Conservation (phyloP, 2,888 invertebrate species). For the Embidobia sp. region DNA sequence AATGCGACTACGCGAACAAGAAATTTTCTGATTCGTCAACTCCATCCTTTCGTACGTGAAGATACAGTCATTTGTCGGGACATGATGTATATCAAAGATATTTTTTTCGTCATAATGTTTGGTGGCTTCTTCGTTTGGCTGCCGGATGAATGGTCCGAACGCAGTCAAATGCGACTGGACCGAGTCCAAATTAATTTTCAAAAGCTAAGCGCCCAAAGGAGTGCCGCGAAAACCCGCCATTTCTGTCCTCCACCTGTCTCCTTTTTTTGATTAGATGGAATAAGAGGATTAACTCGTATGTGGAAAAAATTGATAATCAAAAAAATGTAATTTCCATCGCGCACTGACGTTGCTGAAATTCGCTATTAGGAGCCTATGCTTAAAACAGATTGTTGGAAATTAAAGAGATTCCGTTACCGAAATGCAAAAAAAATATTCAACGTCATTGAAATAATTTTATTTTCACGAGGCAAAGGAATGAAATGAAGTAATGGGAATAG, state of each 20-base stretch:
- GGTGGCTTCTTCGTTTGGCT: conserved; percentile 77
- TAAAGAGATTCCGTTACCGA: too few relatives aligned
- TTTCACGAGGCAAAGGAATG: too few relatives aligned
- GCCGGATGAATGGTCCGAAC: conserved; percentile 61
- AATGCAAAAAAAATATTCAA: too few relatives aligned
- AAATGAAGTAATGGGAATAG: too few relatives aligned
- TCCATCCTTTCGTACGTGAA: conserved; percentile 68
- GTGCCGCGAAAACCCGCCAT: conserved; percentile 47
- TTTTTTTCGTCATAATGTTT: conserved; percentile 81
- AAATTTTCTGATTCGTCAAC: conserved; percentile 80
- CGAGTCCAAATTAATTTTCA: conserved; percentile 80
- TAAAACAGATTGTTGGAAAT: too few relatives aligned
- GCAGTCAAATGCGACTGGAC: conserved; percentile 73
- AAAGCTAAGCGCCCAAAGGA: conserved; percentile 72
- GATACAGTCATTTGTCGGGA: conserved; percentile 62
- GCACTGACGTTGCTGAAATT: background rate
- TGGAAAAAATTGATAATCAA: conserved; percentile 31
- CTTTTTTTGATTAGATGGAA: conserved; percentile 42
- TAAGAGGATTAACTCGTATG: conserved; percentile 47
- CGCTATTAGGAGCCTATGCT: too few relatives aligned
- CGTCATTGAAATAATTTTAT: too few relatives aligned
- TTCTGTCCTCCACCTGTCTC: conserved; percentile 5
- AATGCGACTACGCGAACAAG: conserved; percentile 81
- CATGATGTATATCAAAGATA: conserved; percentile 70
- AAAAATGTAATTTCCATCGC: conserved; percentile 33